A percentile compares a stretch with the other conserved stretches of the same genome.
Evolutionary conservation across 2,797 vertebrate genomes (phyloP).

Genomic region (Trematomus bernacchii): DNA sequence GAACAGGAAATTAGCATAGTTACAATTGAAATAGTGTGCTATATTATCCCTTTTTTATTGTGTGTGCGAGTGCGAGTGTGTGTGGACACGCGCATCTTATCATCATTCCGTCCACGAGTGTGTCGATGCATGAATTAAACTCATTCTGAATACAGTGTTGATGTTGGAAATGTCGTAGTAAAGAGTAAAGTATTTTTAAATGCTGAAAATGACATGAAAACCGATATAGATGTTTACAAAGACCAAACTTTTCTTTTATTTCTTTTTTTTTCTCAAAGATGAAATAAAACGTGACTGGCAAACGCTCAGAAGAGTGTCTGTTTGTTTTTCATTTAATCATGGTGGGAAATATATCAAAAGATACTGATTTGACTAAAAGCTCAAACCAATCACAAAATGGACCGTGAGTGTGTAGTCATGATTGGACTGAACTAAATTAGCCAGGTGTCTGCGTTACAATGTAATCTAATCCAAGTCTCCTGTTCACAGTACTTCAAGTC

Average conservation of each 20-base stretch:
- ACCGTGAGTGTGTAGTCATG: slow-evolving; percentile 4
- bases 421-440: slow-evolving; percentile 6
- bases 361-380: slow-evolving; percentile 13
- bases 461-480: no score
- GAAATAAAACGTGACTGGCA: slow-evolving; percentile 73
- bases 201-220: slow-evolving; percentile 65
- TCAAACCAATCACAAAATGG: slow-evolving; percentile 6
- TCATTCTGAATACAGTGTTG: slow-evolving; percentile 73
- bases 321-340: slow-evolving; percentile 3
- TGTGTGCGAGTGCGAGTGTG: background rate
- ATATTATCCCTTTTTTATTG: no score
- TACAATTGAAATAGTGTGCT: no score
- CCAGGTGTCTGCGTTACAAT: background rate
- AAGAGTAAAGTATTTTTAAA: slow-evolving; percentile 76
- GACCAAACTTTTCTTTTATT: slow-evolving; percentile 70
- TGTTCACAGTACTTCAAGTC: no score
- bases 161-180: slow-evolving; percentile 77
- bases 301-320: slow-evolving; percentile 38
- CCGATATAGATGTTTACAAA: slow-evolving; percentile 74
- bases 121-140: slow-evolving; percentile 75
- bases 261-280: slow-evolving; percentile 59
- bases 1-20: no score
- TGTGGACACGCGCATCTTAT: slow-evolving; percentile 22
- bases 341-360: background rate
- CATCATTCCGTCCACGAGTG: slow-evolving; percentile 57